Evolutionary conservation across 2,113 vertebrate species (phyloP).

Genomic region (Diphyllodes magnificus): DNA sequence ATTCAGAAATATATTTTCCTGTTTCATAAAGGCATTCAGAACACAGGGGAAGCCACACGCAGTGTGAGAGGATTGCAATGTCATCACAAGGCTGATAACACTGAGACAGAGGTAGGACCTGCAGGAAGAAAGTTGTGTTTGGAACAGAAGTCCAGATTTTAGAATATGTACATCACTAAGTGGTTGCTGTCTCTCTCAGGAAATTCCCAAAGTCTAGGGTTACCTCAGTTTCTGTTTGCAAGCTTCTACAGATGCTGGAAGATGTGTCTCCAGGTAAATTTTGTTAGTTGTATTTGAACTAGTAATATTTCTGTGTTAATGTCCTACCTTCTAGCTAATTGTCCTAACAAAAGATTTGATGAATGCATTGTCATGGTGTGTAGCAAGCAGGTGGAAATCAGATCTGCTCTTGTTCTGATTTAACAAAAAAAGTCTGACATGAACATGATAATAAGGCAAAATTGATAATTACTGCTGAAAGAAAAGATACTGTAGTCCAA

Average conservation of each 20-base stretch:
- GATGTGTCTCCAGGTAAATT: neutral
- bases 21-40: neutral
- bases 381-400: neutral
- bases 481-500: neutral
- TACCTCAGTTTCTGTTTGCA: neutral
- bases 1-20: neutral
- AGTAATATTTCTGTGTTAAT: neutral
- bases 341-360: neutral
- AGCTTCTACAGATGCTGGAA: neutral
- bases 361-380: neutral
- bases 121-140: neutral
- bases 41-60: accelerated
- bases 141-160: neutral
- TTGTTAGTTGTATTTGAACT: neutral
- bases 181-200: neutral
- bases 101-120: neutral
- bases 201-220: neutral
- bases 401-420: neutral
- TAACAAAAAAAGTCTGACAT: neutral
- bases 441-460: neutral
- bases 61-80: neutral
- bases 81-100: neutral
- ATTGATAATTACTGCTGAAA: neutral
- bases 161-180: neutral
- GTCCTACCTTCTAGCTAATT: neutral